These are phyloP conservation scores for Rhopilema esculentum DNA, from an alignment of 30 jellyfish, hydroid and myxozoan species.

Conservation along the genomic window DNA sequence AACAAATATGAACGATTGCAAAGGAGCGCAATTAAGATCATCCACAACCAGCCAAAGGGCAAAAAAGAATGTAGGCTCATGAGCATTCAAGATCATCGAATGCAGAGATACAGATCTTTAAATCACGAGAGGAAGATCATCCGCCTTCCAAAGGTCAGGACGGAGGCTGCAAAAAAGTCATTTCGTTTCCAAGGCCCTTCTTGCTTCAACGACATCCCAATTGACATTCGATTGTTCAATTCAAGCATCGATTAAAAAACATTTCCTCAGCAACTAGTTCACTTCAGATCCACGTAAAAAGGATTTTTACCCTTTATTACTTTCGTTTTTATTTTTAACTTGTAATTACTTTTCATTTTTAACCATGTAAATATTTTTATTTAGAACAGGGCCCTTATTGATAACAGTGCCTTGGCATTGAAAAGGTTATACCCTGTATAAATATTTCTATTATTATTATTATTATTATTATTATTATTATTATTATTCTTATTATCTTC, in stretches of 20 bases:
- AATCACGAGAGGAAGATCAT: neutral
- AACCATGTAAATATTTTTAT: no score
- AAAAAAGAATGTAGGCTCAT: no score
- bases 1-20: neutral
- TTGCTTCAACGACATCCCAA: no score
- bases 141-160: neutral
- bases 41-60: no score
- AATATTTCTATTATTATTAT: no score
- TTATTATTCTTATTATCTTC: no score
- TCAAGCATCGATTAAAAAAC: neutral
- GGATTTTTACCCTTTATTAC: neutral
- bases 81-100: neutral
- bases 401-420: neutral
- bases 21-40: no score
- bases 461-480: no score
- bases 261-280: neutral
- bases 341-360: no score
- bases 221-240: neutral
- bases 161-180: neutral
- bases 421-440: neutral
- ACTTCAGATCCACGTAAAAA: neutral
- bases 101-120: neutral
- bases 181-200: no score
- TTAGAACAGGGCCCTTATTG: neutral
- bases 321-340: neutral